Percentiles rank a stretch among this genome's conserved stretches.
phyloP scores from a whole-genome alignment of 2,113 vertebrate genomes.

The Trachemys scripta region DNA sequence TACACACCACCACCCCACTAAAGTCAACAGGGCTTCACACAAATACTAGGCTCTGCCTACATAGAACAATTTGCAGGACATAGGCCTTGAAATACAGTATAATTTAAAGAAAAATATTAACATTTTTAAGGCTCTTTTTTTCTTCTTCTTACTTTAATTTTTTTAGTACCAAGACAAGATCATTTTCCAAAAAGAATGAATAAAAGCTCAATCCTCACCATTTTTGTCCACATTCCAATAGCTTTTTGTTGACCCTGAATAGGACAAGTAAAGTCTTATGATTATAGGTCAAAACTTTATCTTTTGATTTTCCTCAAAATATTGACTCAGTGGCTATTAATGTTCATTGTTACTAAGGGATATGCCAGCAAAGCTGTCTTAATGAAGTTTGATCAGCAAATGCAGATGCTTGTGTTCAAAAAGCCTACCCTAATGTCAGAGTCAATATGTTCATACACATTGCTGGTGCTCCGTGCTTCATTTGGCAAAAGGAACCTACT shows the following conservation, averaged over 20 bases:
- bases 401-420: not conserved
- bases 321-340: slow-evolving; percentile 53
- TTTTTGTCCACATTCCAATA: not conserved
- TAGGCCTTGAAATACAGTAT: not conserved
- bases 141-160: not conserved
- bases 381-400: slow-evolving; percentile 42
- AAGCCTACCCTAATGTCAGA: not conserved
- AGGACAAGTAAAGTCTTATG: not conserved
- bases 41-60: not conserved
- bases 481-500: slow-evolving; percentile 14
- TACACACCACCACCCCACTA: not conserved
- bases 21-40: not conserved
- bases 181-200: not conserved
- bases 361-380: slow-evolving; percentile 39
- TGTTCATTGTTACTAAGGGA: slow-evolving; percentile 18
- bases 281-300: slow-evolving; percentile 11
- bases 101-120: not conserved
- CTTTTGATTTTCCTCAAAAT: slow-evolving; percentile 64
- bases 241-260: not conserved
- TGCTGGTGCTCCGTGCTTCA: not conserved
- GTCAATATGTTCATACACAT: slow-evolving; percentile 6
- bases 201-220: not conserved
- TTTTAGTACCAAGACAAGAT: not conserved
- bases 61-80: not conserved
- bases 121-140: not conserved